Evolutionary conservation across 2,797 vertebrate genomes (phyloP).

Genomic region (Helostoma temminkii): DNA sequence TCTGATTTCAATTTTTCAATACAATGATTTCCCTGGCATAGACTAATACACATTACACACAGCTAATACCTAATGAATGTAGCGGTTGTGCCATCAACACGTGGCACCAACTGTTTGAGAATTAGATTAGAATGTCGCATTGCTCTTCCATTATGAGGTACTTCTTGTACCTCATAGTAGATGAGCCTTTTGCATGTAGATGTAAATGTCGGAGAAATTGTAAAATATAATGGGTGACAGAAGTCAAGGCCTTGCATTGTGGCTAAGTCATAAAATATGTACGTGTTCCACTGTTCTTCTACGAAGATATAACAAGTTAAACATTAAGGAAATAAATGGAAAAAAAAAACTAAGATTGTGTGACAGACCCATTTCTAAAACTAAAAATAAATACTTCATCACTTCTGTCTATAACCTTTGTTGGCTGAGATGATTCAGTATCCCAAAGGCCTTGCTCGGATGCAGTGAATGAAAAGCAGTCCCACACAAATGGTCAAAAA

Average conservation of each 20-base stretch:
- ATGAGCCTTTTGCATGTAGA: not conserved
- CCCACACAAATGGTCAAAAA: constrained; percentile 59
- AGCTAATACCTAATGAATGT: not conserved
- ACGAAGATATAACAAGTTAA: not conserved
- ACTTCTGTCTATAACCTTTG: constrained; percentile 45
- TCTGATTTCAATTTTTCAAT: not conserved
- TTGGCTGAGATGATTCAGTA: constrained; percentile 64
- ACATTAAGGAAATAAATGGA: too few relatives aligned
- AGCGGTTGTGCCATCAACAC: not conserved
- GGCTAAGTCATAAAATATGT: too few relatives aligned
- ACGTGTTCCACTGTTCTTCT: not conserved
- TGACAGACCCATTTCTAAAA: constrained; percentile 35
- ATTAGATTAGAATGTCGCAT: not conserved
- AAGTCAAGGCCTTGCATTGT: not conserved
- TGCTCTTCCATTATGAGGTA: not conserved
- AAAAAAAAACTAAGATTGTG: not conserved
- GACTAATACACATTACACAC: too few relatives aligned
- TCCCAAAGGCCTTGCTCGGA: constrained; percentile 43
- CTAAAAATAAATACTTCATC: constrained; percentile 42
- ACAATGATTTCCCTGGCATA: not conserved
- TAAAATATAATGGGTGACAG: not conserved
- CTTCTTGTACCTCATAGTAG: too few relatives aligned
- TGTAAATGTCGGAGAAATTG: not conserved
- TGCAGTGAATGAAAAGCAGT: constrained; percentile 50
- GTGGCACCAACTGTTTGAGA: too few relatives aligned